phyloP scores from a whole-genome alignment of 2,888 invertebrate genomes.

The Archaeoteleia sp. region DNA sequence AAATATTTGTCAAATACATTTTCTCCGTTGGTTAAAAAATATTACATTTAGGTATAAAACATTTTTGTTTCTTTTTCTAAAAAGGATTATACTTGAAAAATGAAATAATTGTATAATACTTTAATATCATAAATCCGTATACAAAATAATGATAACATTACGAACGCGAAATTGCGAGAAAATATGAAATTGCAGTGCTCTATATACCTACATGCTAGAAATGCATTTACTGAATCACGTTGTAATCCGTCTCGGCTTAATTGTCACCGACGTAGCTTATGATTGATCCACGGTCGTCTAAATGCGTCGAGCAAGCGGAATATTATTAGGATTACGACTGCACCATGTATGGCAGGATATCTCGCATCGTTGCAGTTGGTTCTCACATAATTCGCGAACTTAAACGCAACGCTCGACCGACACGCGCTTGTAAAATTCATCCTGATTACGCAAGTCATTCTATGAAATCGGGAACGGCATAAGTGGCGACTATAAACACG shows the following conservation, averaged over 20 bases:
- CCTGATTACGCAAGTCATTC: constrained; percentile 33
- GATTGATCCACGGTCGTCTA: too few species aligned
- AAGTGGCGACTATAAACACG: constrained; percentile 25
- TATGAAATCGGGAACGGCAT: constrained; percentile 22
- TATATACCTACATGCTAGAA: constrained; percentile 9
- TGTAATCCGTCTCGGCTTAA: background rate
- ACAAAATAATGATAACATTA: too few species aligned
- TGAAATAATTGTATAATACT: too few species aligned
- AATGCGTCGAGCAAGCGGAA: background rate
- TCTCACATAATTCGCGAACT: background rate
- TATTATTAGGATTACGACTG: constrained; percentile 3
- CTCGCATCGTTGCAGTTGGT: constrained; percentile 12
- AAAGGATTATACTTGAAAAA: too few species aligned
- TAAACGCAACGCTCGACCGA: constrained; percentile 8
- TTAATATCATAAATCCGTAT: too few species aligned
- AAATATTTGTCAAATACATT: too few species aligned
- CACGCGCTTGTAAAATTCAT: constrained; percentile 21
- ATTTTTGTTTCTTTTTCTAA: too few species aligned
- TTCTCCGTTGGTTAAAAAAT: too few species aligned
- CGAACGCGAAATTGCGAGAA: too few species aligned
- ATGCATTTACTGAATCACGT: constrained; percentile 5
- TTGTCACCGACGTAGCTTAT: background rate
- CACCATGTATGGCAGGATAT: constrained; percentile 7
- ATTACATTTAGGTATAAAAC: too few species aligned
- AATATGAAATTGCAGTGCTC: too few species aligned